phyloP scores from a whole-genome alignment of 2,888 invertebrate species.

The Acanthosoma haemorrhoidale region DNA sequence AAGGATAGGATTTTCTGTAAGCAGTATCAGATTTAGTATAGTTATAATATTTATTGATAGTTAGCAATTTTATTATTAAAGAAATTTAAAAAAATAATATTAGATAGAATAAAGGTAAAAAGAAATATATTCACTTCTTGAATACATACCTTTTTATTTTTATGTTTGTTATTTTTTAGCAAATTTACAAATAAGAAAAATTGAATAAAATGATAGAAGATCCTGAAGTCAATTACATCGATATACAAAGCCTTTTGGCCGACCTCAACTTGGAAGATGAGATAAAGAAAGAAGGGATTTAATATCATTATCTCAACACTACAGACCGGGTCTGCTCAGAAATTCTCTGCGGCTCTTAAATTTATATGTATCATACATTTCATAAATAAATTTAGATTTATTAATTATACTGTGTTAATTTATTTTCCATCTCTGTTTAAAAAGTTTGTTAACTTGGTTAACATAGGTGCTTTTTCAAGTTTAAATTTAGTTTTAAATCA shows the following conservation, averaged over 20 bases:
- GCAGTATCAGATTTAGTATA: not conserved
- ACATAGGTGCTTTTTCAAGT: no score
- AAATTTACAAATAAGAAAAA: slow-evolving; percentile 24
- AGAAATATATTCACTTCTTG: no score
- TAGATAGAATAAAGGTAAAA: no score
- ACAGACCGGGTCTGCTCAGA: no score
- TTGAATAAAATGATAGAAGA: slow-evolving; percentile 3
- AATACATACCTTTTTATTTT: no score
- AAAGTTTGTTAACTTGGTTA: no score
- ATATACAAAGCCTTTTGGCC: slow-evolving; percentile 24
- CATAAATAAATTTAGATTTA: no score
- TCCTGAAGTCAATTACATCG: not conserved
- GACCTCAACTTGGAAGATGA: slow-evolving; percentile 31
- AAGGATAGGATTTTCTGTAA: slow-evolving; percentile 53
- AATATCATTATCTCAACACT: not conserved
- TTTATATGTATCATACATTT: no score
- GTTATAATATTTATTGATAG: not conserved
- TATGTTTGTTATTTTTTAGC: slow-evolving; percentile 26
- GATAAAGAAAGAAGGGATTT: slow-evolving; percentile 27
- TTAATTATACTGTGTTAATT: no score
- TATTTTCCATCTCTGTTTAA: no score
- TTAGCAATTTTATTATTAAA: not conserved
- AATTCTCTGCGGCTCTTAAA: no score
- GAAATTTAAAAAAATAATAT: not conserved
- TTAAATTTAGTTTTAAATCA: no score